Evolutionary conservation across 2,113 vertebrate species (phyloP).

Genomic region (Mustela lutreola): DNA sequence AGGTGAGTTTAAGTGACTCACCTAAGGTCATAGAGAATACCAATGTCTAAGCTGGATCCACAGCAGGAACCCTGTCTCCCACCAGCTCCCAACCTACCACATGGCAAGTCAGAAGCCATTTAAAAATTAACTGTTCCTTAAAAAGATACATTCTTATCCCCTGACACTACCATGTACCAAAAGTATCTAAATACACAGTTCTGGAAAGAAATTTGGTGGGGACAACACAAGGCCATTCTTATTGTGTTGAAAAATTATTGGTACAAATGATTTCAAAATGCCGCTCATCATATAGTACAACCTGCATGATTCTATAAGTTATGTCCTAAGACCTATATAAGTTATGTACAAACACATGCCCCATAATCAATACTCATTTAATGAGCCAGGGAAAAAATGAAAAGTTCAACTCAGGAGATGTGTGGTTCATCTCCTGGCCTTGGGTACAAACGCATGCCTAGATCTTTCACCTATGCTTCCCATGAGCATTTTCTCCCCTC

Average conservation of each 20-base stretch:
- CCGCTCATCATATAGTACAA: not conserved
- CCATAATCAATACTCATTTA: slow-evolving; percentile 46
- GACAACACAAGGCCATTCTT: not conserved
- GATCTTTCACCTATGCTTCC: not conserved
- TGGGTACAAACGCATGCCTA: not conserved
- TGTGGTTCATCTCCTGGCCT: slow-evolving; percentile 43
- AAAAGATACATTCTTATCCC: slow-evolving; percentile 17
- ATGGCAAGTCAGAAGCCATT: not conserved
- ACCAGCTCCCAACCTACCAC: slow-evolving; percentile 28
- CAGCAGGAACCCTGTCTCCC: not conserved
- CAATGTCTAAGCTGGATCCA: slow-evolving; percentile 6
- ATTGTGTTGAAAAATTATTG: slow-evolving; percentile 12
- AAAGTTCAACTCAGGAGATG: slow-evolving; percentile 34
- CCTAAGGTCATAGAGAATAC: slow-evolving; percentile 55
- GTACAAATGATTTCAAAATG: not conserved
- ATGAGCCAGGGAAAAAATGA: not conserved
- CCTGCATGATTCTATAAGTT: not conserved
- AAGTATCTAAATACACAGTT: not conserved
- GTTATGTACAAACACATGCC: not conserved
- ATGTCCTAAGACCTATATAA: not conserved
- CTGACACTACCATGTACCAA: not conserved
- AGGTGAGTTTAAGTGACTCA: slow-evolving; percentile 70
- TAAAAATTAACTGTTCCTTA: slow-evolving; percentile 10
- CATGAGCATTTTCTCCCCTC: not conserved
- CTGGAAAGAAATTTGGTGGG: not conserved